Percentiles rank a stretch among this genome's conserved stretches.
Evolutionary conservation across 2,797 vertebrate genomes (phyloP).

Genomic region (Tamandua tetradactyla): DNA sequence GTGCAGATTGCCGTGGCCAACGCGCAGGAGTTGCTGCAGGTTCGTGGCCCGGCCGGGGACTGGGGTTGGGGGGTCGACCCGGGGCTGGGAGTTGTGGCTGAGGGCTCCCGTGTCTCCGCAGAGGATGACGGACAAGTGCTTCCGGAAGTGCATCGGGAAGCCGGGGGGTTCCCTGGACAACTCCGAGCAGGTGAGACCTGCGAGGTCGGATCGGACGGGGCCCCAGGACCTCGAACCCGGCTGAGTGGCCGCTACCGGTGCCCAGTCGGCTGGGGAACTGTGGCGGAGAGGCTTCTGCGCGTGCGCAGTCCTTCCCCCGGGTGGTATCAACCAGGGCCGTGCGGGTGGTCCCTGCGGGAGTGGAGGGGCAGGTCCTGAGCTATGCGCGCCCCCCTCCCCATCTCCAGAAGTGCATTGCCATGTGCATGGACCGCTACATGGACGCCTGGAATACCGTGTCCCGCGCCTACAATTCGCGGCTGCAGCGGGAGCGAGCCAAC

Average conservation of each 20-base stretch:
- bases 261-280: too few relatives aligned
- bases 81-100: not conserved
- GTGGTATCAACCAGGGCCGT: not conserved
- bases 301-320: not conserved
- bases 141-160: constrained; percentile 96
- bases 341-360: accelerated
- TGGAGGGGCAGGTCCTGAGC: not conserved
- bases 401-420: constrained; percentile 96
- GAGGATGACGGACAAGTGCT: constrained; percentile 99
- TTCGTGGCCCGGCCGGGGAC: constrained; percentile 62
- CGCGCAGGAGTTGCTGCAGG: constrained; percentile 97
- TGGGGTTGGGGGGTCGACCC: not conserved
- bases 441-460: constrained; percentile 98
- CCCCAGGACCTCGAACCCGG: too few relatives aligned
- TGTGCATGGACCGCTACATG: constrained; percentile 99
- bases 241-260: not conserved
- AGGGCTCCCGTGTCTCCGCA: constrained; percentile 79
- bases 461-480: constrained; percentile 94
- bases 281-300: accelerated
- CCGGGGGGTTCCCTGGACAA: constrained; percentile 96
- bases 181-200: constrained; percentile 93
- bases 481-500: constrained; percentile 95
- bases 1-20: constrained; percentile 98
- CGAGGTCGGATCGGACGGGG: not conserved
- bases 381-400: too few relatives aligned